These are phyloP conservation scores for Gopherus flavomarginatus DNA, from an alignment of 2,113 vertebrate genomes.

Conservation along the genomic window DNA sequence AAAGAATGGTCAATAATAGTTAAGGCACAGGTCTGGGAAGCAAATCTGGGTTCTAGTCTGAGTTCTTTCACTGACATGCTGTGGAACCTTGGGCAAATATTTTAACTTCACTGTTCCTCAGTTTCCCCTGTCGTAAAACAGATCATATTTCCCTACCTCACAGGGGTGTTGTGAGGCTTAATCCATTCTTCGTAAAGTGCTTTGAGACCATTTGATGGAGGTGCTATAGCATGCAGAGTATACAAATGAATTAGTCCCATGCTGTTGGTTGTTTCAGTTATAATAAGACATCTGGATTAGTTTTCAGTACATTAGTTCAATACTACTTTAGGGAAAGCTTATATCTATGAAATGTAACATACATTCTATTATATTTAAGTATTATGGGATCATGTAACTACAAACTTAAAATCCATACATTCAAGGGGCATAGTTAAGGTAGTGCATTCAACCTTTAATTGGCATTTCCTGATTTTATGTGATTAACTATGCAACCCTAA, in stretches of 20 bases:
- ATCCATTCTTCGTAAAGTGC: constrained; percentile 36
- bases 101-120: neutral
- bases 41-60: neutral
- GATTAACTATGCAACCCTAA: constrained; percentile 40
- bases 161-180: constrained; percentile 57
- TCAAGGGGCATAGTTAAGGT: neutral
- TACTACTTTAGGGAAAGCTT: constrained; percentile 26
- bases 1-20: neutral
- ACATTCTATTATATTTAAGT: neutral
- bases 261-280: neutral
- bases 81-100: neutral
- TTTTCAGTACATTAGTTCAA: constrained; percentile 46
- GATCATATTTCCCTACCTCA: constrained; percentile 39
- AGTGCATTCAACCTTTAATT: constrained; percentile 23
- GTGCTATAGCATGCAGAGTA: neutral
- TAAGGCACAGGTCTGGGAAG: neutral
- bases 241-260: neutral
- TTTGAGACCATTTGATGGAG: constrained; percentile 18
- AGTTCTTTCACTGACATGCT: constrained; percentile 18
- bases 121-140: constrained; percentile 36
- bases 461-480: constrained; percentile 22
- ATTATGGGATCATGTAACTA: constrained; percentile 26
- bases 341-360: constrained; percentile 18
- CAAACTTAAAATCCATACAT: constrained; percentile 14
- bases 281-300: neutral